Evolutionary conservation across 1,140 invertebrate species (phyloP).

Genomic region (Lasioglossum baleicum): DNA sequence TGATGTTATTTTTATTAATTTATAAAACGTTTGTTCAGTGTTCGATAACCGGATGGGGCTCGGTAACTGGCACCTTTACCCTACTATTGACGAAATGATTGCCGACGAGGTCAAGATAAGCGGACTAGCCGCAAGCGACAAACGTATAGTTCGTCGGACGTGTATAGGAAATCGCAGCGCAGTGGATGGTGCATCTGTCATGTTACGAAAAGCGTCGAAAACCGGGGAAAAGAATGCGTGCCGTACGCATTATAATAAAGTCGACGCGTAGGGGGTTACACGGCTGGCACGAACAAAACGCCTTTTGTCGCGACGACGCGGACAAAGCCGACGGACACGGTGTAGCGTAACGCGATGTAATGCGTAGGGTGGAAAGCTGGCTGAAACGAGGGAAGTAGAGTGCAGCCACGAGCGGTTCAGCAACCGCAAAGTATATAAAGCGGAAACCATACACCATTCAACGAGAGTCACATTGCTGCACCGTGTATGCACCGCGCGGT

Average conservation of each 20-base stretch:
- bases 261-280: slow-evolving; percentile 17
- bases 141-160: too few relatives aligned
- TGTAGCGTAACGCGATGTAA: slow-evolving; percentile 39
- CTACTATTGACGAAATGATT: too few relatives aligned
- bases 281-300: slow-evolving; percentile 69
- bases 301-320: slow-evolving; percentile 71
- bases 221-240: slow-evolving; percentile 28
- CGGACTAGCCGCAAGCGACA: too few relatives aligned
- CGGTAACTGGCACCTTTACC: too few relatives aligned
- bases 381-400: slow-evolving; percentile 24
- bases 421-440: slow-evolving; percentile 72
- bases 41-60: too few relatives aligned
- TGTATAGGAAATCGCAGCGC: too few relatives aligned
- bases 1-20: too few relatives aligned
- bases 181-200: slow-evolving; percentile 49
- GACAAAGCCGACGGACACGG: slow-evolving; percentile 67
- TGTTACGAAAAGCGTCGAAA: slow-evolving; percentile 38
- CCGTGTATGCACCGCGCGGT: slow-evolving; percentile 23
- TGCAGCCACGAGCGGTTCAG: slow-evolving; percentile 56
- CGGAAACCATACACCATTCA: slow-evolving; percentile 69
- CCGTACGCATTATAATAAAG: slow-evolving; percentile 58
- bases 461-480: slow-evolving; percentile 49
- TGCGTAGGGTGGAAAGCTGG: neutral
- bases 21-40: too few relatives aligned
- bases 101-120: too few relatives aligned